These are phyloP conservation scores for Xestia rhomboidea DNA, from an alignment of 2,888 invertebrate genomes.

Conservation along the genomic window DNA sequence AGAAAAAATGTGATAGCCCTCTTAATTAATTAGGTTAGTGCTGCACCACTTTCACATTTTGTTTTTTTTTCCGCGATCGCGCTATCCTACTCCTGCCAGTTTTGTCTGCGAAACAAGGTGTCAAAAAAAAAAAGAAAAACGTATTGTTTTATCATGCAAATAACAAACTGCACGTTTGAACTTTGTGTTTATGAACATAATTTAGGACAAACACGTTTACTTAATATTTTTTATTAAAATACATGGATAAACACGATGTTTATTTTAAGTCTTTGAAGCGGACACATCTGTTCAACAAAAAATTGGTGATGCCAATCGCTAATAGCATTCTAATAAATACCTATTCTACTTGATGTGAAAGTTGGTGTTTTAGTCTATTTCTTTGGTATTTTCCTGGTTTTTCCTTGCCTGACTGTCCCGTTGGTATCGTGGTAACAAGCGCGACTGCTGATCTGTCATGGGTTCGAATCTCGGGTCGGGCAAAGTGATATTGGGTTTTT, in stretches of 20 bases:
- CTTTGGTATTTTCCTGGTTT: not conserved
- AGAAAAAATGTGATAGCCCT: no score
- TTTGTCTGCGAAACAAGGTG: not conserved
- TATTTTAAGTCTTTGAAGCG: not conserved
- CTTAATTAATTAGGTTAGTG: no score
- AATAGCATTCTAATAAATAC: not conserved
- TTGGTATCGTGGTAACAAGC: not conserved
- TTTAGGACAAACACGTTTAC: slow-evolving; percentile 38
- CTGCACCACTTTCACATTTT: not conserved
- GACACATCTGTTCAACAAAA: not conserved
- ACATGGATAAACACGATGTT: not conserved
- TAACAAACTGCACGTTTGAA: slow-evolving; percentile 14
- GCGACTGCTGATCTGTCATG: not conserved
- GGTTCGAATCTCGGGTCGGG: no score
- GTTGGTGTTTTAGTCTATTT: not conserved
- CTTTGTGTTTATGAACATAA: slow-evolving; percentile 21
- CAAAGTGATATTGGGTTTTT: no score
- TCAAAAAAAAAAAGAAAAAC: not conserved
- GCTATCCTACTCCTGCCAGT: not conserved
- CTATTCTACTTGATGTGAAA: not conserved
- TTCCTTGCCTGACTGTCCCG: not conserved
- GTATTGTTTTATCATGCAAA: slow-evolving; percentile 14
- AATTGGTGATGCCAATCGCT: slow-evolving; percentile 3
- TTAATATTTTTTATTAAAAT: not conserved
- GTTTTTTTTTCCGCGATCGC: not conserved